Percentiles rank a stretch among this genome's conserved stretches.
Evolutionary conservation across 2,113 vertebrate genomes (phyloP).

Genomic region (Erpornis zantholeuca): DNA sequence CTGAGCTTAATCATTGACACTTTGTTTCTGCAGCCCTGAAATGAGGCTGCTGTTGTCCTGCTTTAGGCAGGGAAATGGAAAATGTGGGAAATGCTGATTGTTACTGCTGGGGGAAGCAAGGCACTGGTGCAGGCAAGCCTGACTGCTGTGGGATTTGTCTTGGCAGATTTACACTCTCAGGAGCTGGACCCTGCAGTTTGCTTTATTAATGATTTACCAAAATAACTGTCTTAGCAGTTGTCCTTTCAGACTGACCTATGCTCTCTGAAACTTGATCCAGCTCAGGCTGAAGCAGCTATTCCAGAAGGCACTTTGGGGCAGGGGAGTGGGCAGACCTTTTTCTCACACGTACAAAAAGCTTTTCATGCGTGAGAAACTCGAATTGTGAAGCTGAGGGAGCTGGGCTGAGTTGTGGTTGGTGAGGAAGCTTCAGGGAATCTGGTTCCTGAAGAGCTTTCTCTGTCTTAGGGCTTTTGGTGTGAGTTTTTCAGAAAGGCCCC

Average conservation of each 20-base stretch:
- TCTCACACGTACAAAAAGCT: neutral
- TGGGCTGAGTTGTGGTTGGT: neutral
- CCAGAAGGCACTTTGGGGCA: neutral
- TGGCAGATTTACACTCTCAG: neutral
- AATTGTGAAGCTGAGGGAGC: neutral
- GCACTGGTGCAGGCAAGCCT: neutral
- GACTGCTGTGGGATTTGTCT: neutral
- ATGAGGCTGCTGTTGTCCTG: neutral
- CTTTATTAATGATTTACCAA: slow-evolving; percentile 19
- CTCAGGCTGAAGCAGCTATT: neutral
- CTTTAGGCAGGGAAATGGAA: neutral
- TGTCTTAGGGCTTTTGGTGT: neutral
- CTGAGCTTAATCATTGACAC: neutral
- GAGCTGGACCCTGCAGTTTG: neutral
- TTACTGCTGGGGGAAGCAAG: neutral
- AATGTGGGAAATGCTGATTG: neutral
- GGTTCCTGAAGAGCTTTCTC: neutral
- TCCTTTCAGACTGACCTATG: neutral
- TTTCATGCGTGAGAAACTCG: neutral
- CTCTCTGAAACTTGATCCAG: neutral
- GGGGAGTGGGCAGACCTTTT: neutral
- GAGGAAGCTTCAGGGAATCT: neutral
- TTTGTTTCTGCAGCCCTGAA: neutral
- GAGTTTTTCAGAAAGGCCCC: neutral
- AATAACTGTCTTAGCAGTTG: neutral